Conservation (phyloP, 2,113 vertebrate species). For the Chloropsis hardwickii region DNA sequence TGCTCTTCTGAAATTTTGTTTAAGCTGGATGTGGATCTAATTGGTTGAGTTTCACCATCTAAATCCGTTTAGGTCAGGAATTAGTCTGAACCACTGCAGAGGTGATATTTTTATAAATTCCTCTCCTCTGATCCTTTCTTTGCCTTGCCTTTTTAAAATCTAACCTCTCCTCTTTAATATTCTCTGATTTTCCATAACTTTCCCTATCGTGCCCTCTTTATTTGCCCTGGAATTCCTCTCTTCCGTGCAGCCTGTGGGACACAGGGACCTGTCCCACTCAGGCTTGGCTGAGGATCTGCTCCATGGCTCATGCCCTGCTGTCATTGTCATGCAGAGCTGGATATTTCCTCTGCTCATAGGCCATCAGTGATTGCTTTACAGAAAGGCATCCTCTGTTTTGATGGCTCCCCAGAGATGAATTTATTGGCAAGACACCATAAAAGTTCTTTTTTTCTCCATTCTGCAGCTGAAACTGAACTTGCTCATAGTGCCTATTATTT, state of each 20-base stretch:
- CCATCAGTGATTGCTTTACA: slow-evolving; percentile 47
- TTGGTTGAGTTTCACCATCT: not conserved
- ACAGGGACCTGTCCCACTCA: not conserved
- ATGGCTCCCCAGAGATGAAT: slow-evolving; percentile 65
- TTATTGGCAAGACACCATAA: slow-evolving; percentile 60
- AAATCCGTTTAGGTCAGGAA: not conserved
- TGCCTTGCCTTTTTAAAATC: not conserved
- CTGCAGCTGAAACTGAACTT: not conserved
- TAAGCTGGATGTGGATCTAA: not conserved
- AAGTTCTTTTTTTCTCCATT: not conserved
- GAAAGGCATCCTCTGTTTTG: slow-evolving; percentile 68
- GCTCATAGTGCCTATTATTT: not conserved
- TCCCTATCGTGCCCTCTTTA: not conserved
- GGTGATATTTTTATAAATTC: not conserved
- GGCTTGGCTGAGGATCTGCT: not conserved
- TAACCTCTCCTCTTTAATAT: not conserved
- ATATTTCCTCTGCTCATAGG: not conserved
- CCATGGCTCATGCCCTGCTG: not conserved
- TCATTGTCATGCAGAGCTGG: not conserved
- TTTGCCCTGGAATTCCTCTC: not conserved
- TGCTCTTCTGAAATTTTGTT: not conserved
- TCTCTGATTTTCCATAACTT: not conserved
- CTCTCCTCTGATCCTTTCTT: not conserved
- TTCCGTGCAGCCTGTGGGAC: not conserved
- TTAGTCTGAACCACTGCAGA: not conserved